Evolutionary conservation across 2,888 invertebrate species (phyloP).

Genomic region (Mycalesis mineus): DNA sequence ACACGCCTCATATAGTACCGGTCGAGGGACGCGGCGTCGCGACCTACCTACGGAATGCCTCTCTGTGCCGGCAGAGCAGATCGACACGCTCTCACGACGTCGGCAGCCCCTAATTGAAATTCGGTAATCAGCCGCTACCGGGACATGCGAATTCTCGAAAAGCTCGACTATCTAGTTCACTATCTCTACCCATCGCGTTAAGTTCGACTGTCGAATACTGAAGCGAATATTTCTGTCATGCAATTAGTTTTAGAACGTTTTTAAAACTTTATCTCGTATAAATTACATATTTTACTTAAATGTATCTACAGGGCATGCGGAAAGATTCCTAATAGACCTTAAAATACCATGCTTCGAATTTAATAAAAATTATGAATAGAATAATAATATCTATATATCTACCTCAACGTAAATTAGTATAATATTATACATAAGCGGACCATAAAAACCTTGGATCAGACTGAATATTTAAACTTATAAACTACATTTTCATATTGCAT

Average conservation of each 20-base stretch:
- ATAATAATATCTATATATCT: constrained; percentile 45
- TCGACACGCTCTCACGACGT: constrained; percentile 9
- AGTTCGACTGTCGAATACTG: constrained; percentile 40
- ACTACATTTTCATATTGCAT: background rate
- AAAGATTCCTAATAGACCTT: constrained; percentile 41
- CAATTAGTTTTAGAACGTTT: constrained; percentile 51
- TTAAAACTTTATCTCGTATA: constrained; percentile 18
- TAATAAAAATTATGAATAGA: constrained; percentile 39
- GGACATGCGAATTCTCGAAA: constrained; percentile 22
- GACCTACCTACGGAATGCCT: constrained; percentile 55
- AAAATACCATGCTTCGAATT: constrained; percentile 59
- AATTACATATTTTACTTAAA: constrained; percentile 16
- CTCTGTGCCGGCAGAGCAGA: constrained; percentile 10
- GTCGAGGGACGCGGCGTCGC: constrained; percentile 31
- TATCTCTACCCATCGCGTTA: constrained; percentile 30
- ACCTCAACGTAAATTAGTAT: constrained; percentile 53
- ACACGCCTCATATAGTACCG: constrained; percentile 58
- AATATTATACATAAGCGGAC: constrained; percentile 52
- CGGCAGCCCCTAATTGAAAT: constrained; percentile 24
- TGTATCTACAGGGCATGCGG: constrained; percentile 63
- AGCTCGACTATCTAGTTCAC: constrained; percentile 28
- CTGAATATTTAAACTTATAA: constrained; percentile 30
- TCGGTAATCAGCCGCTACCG: constrained; percentile 26
- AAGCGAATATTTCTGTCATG: constrained; percentile 56
- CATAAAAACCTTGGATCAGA: constrained; percentile 53